Percentiles rank a stretch among this genome's conserved stretches.
Evolutionary conservation across 2,888 invertebrate genomes (phyloP).

Genomic region (Chrysolina haemoptera): DNA sequence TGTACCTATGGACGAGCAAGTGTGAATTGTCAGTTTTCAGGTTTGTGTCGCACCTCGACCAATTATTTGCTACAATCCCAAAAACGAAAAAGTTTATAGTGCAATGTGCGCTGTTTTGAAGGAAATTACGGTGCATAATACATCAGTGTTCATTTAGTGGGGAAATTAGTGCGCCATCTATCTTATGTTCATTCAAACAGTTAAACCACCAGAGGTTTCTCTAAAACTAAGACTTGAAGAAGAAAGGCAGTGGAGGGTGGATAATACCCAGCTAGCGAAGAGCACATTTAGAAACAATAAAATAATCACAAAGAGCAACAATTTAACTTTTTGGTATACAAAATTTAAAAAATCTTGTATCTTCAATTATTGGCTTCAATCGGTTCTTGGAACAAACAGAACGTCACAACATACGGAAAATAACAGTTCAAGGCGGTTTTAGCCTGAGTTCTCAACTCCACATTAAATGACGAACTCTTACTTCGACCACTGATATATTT

Average conservation of each 20-base stretch:
- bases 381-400: too few relatives aligned
- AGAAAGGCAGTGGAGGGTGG: not conserved
- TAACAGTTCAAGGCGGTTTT: too few relatives aligned
- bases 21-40: slow-evolving; percentile 10
- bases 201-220: not conserved
- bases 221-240: not conserved
- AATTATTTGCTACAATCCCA: not conserved
- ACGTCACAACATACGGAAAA: too few relatives aligned
- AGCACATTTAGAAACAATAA: too few relatives aligned
- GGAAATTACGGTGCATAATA: slow-evolving; percentile 20
- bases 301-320: too few relatives aligned
- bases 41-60: not conserved
- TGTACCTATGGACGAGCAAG: not conserved
- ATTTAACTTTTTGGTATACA: too few relatives aligned
- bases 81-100: not conserved
- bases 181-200: not conserved
- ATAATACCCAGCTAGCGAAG: not conserved
- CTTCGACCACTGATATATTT: too few relatives aligned
- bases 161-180: slow-evolving; percentile 30
- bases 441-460: too few relatives aligned
- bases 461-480: too few relatives aligned
- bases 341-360: too few relatives aligned
- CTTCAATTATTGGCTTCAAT: too few relatives aligned
- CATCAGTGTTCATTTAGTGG: slow-evolving; percentile 9
- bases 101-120: slow-evolving; percentile 3